These are phyloP conservation scores for Drosophila miranda DNA, from an alignment of 1,140 invertebrate species.

Conservation along the genomic window DNA sequence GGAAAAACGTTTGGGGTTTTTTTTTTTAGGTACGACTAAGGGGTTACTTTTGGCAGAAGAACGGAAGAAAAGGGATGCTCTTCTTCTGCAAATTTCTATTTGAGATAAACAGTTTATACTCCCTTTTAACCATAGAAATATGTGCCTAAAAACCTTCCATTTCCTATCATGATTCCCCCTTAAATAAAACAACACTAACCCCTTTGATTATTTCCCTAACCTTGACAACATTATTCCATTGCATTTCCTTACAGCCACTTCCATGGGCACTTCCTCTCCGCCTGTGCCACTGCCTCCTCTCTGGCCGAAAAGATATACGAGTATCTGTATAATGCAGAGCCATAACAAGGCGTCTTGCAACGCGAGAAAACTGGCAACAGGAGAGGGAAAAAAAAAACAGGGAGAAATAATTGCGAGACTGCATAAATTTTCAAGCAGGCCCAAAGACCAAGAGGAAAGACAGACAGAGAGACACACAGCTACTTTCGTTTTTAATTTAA, in stretches of 20 bases:
- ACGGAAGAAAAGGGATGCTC: too few species aligned
- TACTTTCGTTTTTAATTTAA: constrained; percentile 79
- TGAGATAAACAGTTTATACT: too few species aligned
- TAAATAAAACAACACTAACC: background rate
- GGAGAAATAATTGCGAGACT: constrained; percentile 70
- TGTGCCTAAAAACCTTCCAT: too few species aligned
- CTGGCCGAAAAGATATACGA: constrained; percentile 1
- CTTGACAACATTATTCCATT: constrained; percentile 11
- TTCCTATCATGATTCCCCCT: too few species aligned
- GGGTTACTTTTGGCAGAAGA: background rate
- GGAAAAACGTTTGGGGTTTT: background rate
- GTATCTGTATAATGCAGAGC: constrained; percentile 21
- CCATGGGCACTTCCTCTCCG: too few species aligned
- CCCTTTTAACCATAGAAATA: too few species aligned
- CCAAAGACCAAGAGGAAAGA: constrained; percentile 14
- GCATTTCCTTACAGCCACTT: background rate
- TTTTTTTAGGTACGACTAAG: background rate
- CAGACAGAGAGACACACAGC: constrained; percentile 37
- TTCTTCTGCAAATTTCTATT: too few species aligned
- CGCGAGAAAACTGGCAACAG: constrained; percentile 45
- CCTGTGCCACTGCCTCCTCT: too few species aligned
- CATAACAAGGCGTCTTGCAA: constrained; percentile 50
- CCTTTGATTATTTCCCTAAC: constrained; percentile 1
- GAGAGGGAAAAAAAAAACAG: constrained; percentile 34
- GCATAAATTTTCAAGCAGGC: constrained; percentile 64